Evolutionary conservation across 2,113 vertebrate genomes (phyloP), one percentile per base, ranked within the genome.

Genomic region (Crotalus tigris): DNA sequence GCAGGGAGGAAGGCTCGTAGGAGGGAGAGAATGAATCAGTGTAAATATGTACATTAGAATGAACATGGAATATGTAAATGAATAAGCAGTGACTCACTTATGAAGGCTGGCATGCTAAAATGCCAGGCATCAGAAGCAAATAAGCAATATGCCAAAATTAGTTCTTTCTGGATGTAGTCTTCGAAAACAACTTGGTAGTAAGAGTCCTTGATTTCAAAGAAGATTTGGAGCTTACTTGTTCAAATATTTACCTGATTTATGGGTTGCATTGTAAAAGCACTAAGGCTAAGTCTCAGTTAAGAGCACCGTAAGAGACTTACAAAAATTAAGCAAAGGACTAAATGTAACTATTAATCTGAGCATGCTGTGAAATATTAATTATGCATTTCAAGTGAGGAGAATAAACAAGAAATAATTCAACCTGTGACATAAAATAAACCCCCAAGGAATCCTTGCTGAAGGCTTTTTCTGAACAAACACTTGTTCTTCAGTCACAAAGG

Each of bases 351-450:
- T 93, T 95, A 97, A 97, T 96, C 95, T 96, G 95, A 97, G 96
- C 91, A 95, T 94, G 92, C 92, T 95, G 93, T 96, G 94, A 96
- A 97, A 96, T 96, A 97, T 97, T 97, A 97, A 97, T 97, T 97
- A 97, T 93, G 75, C 92, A 96, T 97, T 97, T 96, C 96, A 96
- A 96, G 89, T 93, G 26, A 97, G 95, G 87, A 85, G 91, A 97
- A 96, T 96, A 97, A 97, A 96, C 91, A 95, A 96, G 95, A 96
- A 96, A 97, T 97, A 97, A 97, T 97, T 97, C 96, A 95, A 97
- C 97, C 94, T 94, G 88, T 96, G 96, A 95, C 95, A 96, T 93
- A 92, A 95, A 97, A 96, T 97, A 97, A 97, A 97, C 94, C 92
- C 94, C 90, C 95, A 97, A 94, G 95, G 12, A 94, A 96, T 93